These are phyloP conservation scores for Karalla daura DNA, from an alignment of 2,797 vertebrate genomes.

Conservation along the genomic window DNA sequence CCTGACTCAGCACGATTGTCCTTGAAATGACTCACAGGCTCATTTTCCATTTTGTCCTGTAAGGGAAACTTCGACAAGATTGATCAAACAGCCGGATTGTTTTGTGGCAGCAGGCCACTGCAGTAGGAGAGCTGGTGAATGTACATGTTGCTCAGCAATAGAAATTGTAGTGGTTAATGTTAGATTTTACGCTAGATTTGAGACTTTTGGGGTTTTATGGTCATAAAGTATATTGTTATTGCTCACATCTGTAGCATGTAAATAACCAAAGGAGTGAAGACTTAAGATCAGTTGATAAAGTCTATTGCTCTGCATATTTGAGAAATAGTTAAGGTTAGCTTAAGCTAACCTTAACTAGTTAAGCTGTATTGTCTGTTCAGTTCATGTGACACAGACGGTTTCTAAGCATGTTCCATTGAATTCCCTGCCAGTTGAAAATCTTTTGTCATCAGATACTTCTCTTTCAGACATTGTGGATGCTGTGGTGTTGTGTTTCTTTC, in stretches of 20 bases:
- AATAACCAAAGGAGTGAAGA: neutral
- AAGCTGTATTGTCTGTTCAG: neutral
- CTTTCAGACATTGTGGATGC: neutral
- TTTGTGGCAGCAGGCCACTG: neutral
- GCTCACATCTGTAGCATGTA: slow-evolving; percentile 4
- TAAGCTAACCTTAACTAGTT: too few relatives aligned
- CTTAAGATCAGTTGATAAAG: slow-evolving; percentile 37
- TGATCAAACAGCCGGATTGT: slow-evolving; percentile 8
- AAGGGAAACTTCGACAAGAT: neutral
- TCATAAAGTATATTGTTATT: neutral
- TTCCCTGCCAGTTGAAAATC: neutral
- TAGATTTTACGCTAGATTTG: slow-evolving; percentile 25
- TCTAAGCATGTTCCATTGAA: neutral
- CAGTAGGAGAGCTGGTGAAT: slow-evolving; percentile 8
- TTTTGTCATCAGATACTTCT: neutral
- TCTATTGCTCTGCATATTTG: slow-evolving; percentile 27
- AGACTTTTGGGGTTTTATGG: slow-evolving; percentile 7
- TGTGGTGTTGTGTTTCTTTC: neutral
- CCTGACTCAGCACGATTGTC: slow-evolving; percentile 3
- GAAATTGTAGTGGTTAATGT: neutral
- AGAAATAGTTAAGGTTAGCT: slow-evolving; percentile 21
- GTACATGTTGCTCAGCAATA: neutral
- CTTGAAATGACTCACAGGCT: slow-evolving; percentile 19
- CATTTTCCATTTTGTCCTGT: slow-evolving; percentile 23
- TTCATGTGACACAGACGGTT: neutral